phyloP scores from a whole-genome alignment of 2,888 invertebrate species.

The Erynnis tages region DNA sequence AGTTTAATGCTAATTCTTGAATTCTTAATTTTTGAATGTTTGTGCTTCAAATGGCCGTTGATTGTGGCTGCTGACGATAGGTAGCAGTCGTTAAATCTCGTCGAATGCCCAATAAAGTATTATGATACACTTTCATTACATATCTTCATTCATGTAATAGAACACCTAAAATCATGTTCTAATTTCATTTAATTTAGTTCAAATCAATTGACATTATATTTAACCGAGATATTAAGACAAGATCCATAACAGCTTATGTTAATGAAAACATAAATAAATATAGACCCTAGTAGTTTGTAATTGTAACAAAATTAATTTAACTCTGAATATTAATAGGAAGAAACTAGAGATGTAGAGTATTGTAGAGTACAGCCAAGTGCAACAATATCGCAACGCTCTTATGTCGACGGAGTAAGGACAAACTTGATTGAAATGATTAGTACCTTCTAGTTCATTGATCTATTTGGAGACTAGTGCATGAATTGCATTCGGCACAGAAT shows the following conservation, averaged over 20 bases:
- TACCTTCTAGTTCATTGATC: conserved; percentile 5
- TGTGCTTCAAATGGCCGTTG: too few species aligned
- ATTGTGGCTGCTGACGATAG: too few species aligned
- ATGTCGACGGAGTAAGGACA: conserved; percentile 2
- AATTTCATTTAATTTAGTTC: background rate
- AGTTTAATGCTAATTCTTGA: too few species aligned
- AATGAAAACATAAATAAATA: background rate
- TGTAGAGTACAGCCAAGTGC: conserved; percentile 5
- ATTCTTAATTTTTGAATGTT: too few species aligned
- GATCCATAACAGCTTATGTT: background rate
- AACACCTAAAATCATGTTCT: background rate
- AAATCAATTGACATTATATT: background rate
- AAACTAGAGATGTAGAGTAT: background rate
- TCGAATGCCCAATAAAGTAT: too few species aligned
- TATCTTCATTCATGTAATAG: background rate
- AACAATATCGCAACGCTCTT: background rate
- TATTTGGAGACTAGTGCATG: conserved; percentile 20
- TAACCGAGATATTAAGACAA: background rate
- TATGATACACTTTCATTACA: too few species aligned
- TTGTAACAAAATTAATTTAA: background rate
- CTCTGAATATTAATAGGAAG: background rate
- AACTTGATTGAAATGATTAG: conserved; percentile 16
- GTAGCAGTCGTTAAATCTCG: too few species aligned
- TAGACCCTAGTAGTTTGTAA: background rate
- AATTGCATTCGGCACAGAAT: conserved; percentile 32